phyloP scores from a whole-genome alignment of 2,113 vertebrate genomes.

The Clarias gariepinus region DNA sequence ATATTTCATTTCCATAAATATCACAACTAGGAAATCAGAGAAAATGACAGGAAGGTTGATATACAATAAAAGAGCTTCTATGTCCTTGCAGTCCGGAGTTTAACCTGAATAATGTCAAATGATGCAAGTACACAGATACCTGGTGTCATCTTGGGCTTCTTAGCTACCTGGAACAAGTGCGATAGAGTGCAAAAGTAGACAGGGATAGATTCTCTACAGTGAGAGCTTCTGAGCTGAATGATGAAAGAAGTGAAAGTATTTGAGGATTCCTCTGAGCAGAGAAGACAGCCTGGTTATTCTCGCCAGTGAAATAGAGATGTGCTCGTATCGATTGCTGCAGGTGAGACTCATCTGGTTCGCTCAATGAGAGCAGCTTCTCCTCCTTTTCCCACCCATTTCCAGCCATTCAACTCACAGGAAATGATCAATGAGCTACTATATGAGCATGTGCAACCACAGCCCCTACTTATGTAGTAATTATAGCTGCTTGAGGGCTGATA shows the following conservation, averaged over 20 bases:
- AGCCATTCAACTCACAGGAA: constrained; percentile 24
- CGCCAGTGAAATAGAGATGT: constrained; percentile 30
- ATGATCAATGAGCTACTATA: constrained; percentile 42
- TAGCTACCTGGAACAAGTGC: neutral
- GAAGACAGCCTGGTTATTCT: neutral
- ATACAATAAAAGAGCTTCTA: neutral
- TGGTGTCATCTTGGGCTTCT: neutral
- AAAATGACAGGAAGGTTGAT: neutral
- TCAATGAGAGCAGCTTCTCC: constrained; percentile 28
- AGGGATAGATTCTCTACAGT: neutral
- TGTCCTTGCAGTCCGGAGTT: neutral
- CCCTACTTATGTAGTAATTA: constrained; percentile 40
- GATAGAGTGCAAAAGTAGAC: neutral
- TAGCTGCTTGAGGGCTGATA: constrained; percentile 31
- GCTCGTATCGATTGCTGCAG: constrained; percentile 39
- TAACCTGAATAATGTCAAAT: neutral
- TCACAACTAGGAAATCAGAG: neutral
- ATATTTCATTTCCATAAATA: neutral
- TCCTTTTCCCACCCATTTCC: constrained; percentile 23
- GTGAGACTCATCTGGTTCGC: constrained; percentile 31
- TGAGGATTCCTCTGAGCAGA: neutral
- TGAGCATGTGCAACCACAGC: constrained; percentile 1
- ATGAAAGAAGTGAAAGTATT: constrained; percentile 7
- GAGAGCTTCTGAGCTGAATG: neutral
- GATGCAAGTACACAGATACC: neutral